Base-by-base conservation (phyloP, 2,888 invertebrate species). In the Trichogramma evanescens region DNA sequence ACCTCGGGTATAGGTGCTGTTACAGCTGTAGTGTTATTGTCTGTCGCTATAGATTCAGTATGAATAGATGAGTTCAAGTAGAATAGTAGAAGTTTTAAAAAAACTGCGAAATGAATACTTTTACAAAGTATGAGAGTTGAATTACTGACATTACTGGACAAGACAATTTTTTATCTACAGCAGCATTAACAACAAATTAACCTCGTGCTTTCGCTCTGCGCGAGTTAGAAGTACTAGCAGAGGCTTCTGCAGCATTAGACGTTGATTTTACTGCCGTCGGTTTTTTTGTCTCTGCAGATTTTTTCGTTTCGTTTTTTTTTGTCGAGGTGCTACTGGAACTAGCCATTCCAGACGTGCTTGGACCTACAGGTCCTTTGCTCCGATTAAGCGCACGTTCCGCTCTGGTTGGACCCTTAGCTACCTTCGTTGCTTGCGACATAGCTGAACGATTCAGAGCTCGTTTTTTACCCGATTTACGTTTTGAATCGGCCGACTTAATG, bases 331-430 rank as follows among this genome's bases (percentile, higher is more conserved):
- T 40, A 41, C 56, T 64, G 26, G 63, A 65, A 10, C 61, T 56
- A 8, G 65, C 49, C 5, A 65, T 63, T 5, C 61, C 54, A 2
- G 63, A 61, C 7, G 64, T 62, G 9, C 63, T 65, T 4, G 64
- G 64, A 5, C 61, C 63, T 0, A 57, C 61, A 8, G 63, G 57
- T 40, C 67, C 70, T 40, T 68, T 66, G 52, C 72, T 73, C 69
- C 77, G 70, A 59, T 78, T 74, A 60, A 78, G 59, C 13, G 76
- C 76, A 55, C 77, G 69, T 51, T 77, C 77, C 13, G 75, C 75
- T 61, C 77, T 75, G 63, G 70, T 76, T 4, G 74, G 72, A 52
- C 75, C 74, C 53, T 77, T 77, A 7, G 71, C 72, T 39, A 74
- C 72, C 3, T 73, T 70, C 45, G 75, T 72, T 3, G 74, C 74